phyloP scores from a whole-genome alignment of 2,113 vertebrate genomes.

The Corydoras maculifer region DNA sequence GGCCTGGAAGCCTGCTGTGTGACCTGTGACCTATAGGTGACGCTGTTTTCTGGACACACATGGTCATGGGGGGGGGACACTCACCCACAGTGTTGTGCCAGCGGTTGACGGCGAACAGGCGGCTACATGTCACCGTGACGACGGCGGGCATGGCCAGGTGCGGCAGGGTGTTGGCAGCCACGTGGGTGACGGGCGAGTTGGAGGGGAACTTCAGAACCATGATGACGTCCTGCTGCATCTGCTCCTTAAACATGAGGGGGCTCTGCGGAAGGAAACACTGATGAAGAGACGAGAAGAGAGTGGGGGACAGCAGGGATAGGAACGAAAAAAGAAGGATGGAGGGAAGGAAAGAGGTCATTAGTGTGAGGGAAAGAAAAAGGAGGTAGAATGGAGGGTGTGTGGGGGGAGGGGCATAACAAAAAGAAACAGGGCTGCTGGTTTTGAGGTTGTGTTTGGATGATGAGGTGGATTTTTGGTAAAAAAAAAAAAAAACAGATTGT shows the following conservation, averaged over 20 bases:
- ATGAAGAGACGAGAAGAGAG: conserved; percentile 67
- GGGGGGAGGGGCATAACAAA: not conserved
- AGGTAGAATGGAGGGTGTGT: conserved; percentile 9
- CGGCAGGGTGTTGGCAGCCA: conserved; percentile 93
- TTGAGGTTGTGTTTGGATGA: no score
- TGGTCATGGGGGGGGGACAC: conserved; percentile 47
- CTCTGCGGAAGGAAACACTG: conserved; percentile 99
- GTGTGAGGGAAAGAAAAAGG: conserved; percentile 18
- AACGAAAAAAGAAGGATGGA: conserved; percentile 22
- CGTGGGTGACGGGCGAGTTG: conserved; percentile 92
- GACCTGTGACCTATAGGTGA: conserved; percentile 67
- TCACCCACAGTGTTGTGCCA: conserved; percentile 98
- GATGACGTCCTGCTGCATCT: conserved; percentile 98
- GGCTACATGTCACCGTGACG: conserved; percentile 95
- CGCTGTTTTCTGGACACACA: conserved; percentile 36
- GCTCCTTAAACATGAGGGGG: conserved; percentile 98
- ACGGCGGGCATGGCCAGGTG: conserved; percentile 90
- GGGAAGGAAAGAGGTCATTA: not conserved
- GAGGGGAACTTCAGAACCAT: conserved; percentile 99
- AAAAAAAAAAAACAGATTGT: no score
- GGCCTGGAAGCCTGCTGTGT: conserved; percentile 47
- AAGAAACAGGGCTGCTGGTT: no score
- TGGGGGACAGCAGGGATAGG: conserved; percentile 44
- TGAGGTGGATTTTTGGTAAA: no score
- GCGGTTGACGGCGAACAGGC: conserved; percentile 92